Base-by-base conservation (phyloP, 2,113 vertebrate genomes). In the Zosterops hypoxanthus region DNA sequence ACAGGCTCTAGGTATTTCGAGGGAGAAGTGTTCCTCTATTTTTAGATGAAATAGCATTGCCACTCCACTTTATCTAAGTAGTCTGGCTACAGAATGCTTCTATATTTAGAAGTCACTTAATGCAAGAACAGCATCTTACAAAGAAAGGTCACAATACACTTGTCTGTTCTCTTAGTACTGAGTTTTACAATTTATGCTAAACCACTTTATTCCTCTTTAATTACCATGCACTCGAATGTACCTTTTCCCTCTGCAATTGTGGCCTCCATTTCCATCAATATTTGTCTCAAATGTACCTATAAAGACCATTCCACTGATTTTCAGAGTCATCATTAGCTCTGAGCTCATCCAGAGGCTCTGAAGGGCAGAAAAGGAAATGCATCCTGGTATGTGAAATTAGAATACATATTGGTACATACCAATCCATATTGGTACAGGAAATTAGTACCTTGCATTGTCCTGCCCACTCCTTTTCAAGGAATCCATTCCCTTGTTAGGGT, bases 41-140 rank as follows among this genome's bases (percentile, higher is more conserved):
- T 94, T 93, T 86, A 90, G 75, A 52, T 77, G 34, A 80, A 85
- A 93, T 77, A 57, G 55, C 64, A 68, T 77, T 69, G 71, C 71
- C 56, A 93, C 34, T 80, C 26, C 24, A 64, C 72, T 85, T 94
- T 86, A 90, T 92, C 64, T 88, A 44, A 84, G 72, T 33, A 52
- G 46, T 84, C 46, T 79, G 78, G 59, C 75, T 77, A 28, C 63
- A 94, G 23, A 87, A 59, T 72, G 19, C 26, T 47, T 34, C 72
- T 93, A 41, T 88, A 90, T 92, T 96, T 94, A 95, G 92, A 72
- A 93, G 55, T 56, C 44, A 34, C 65, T 80, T 79, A 82, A 57
- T 82, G 50, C 50, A 88, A 49, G 59, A 68, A 14, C 25, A 84
- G 24, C 31, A 29, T 68, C 50, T n/a, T 50, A 70, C 5, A 4